Conservation (phyloP, 2,113 vertebrate genomes). For the Sebastes schlegelii region DNA sequence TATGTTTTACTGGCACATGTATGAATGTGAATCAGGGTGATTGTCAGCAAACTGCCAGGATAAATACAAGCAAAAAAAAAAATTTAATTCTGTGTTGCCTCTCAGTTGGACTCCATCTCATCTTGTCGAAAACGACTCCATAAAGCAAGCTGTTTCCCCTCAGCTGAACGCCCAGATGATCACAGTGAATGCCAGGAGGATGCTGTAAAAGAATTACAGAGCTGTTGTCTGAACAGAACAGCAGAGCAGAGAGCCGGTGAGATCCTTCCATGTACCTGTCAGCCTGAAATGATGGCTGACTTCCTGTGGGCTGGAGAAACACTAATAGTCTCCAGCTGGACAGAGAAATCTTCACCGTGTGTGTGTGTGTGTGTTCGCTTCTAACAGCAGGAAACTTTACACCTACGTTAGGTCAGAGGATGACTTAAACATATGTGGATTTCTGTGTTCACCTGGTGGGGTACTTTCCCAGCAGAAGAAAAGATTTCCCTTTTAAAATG, state of each 20-base stretch:
- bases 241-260: constrained; percentile 80
- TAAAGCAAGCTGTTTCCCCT: constrained; percentile 42
- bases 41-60: constrained; percentile 8
- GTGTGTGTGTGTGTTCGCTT: constrained; percentile 35
- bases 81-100: not conserved
- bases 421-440: constrained; percentile 73
- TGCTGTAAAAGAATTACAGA: constrained; percentile 80
- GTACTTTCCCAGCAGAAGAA: constrained; percentile 43
- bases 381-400: constrained; percentile 65
- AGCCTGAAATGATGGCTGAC: constrained; percentile 93
- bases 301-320: constrained; percentile 92
- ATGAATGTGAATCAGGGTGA: constrained; percentile 23
- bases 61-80: constrained; percentile 13
- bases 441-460: constrained; percentile 63
- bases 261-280: constrained; percentile 93
- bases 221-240: constrained; percentile 68
- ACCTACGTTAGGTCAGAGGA: constrained; percentile 68
- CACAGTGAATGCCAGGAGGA: constrained; percentile 72
- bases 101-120: constrained; percentile 37
- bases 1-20: constrained; percentile 24
- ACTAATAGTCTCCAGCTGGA: constrained; percentile 91
- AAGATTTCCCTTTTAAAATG: not conserved
- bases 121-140: constrained; percentile 42
- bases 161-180: constrained; percentile 59
- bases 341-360: constrained; percentile 53